Conservation (phyloP, 1,140 invertebrate genomes). For the Zaprionus lachaisei region DNA sequence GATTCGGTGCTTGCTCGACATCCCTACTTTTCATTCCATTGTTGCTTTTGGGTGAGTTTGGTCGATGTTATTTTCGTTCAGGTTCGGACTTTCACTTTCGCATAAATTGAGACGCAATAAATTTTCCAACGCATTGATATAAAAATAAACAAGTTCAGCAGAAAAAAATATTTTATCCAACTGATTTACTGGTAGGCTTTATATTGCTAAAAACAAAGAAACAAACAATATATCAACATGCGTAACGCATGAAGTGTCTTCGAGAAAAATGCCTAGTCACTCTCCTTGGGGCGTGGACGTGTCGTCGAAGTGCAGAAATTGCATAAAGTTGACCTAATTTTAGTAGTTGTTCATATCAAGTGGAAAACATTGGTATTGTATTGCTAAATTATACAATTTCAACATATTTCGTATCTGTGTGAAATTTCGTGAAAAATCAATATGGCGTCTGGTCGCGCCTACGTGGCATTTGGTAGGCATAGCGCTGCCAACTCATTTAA, state of each 20-base stretch:
- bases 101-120: slow-evolving; percentile 48
- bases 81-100: slow-evolving; percentile 44
- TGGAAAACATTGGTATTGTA: slow-evolving; percentile 42
- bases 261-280: slow-evolving; percentile 27
- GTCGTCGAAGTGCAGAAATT: slow-evolving; percentile 45
- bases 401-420: slow-evolving; percentile 45
- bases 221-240: slow-evolving; percentile 4
- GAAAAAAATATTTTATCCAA: slow-evolving; percentile 19
- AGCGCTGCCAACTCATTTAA: slow-evolving; percentile 54
- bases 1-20: neutral
- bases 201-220: slow-evolving; percentile 17
- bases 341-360: slow-evolving; percentile 29
- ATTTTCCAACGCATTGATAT: slow-evolving; percentile 19
- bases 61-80: slow-evolving; percentile 39
- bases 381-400: slow-evolving; percentile 21
- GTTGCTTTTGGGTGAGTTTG: slow-evolving; percentile 54
- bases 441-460: slow-evolving; percentile 54
- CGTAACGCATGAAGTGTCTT: slow-evolving; percentile 31
- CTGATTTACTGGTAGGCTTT: slow-evolving; percentile 27
- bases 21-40: slow-evolving; percentile 40
- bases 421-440: slow-evolving; percentile 61
- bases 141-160: slow-evolving; percentile 22
- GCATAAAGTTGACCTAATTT: slow-evolving; percentile 39
- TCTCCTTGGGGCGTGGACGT: slow-evolving; percentile 49
- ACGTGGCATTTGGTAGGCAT: slow-evolving; percentile 36